These are phyloP conservation scores for Pristionchus mayeri DNA, from an alignment of 2,888 invertebrate genomes.

Conservation along the genomic window DNA sequence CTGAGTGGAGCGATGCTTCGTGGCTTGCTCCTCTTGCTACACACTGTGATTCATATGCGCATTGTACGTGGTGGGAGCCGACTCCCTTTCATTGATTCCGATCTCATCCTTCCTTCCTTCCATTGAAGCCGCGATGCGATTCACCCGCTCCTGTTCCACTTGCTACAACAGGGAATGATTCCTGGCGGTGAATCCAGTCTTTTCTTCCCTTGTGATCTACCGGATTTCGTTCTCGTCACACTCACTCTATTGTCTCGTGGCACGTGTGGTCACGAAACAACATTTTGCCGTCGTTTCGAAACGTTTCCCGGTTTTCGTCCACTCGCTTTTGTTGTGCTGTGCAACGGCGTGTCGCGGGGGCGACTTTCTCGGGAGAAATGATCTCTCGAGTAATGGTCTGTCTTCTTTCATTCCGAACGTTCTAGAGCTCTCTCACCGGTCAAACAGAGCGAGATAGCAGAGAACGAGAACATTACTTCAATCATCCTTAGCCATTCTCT, in stretches of 20 bases:
- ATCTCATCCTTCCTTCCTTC: not conserved
- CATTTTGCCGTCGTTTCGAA: not conserved
- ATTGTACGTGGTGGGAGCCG: constrained; percentile 17
- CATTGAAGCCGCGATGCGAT: too few species aligned
- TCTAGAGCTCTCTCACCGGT: too few species aligned
- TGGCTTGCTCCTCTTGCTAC: constrained; percentile 28
- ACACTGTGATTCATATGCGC: constrained; percentile 16
- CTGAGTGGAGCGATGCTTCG: not conserved
- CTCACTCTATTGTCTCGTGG: constrained; percentile 22
- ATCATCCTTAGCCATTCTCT: too few species aligned
- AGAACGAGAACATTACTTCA: too few species aligned
- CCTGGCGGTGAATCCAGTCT: too few species aligned
- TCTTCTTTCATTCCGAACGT: too few species aligned
- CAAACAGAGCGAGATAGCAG: too few species aligned
- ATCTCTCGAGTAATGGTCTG: too few species aligned
- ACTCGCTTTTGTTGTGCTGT: not conserved
- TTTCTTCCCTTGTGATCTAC: too few species aligned
- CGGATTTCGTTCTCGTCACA: not conserved
- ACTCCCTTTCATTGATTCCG: not conserved
- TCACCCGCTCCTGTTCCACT: too few species aligned
- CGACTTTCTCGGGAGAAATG: too few species aligned
- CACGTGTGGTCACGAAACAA: not conserved
- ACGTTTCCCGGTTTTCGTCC: not conserved
- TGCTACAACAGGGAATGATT: too few species aligned
- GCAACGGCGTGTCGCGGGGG: not conserved